Percentiles rank a stretch among this genome's conserved stretches.
phyloP scores from a whole-genome alignment of 2,888 invertebrate genomes.

The Stratiomys singularior region DNA sequence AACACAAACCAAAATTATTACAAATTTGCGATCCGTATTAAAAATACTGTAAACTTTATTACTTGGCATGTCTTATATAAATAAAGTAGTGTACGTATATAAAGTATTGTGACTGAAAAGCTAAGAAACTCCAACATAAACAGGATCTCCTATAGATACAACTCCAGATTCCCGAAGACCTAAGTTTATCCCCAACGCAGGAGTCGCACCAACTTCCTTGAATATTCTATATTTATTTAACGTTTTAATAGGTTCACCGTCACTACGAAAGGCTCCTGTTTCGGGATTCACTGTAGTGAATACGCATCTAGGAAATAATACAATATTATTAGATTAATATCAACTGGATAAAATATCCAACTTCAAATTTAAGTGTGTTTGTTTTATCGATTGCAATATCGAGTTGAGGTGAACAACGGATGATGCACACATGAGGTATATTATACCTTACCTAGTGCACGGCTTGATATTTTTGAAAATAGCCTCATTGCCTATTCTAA shows the following conservation, averaged over 20 bases:
- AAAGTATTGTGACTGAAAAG: no score
- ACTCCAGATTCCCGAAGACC: constrained; percentile 63
- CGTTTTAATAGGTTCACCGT: constrained; percentile 73
- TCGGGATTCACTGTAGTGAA: constrained; percentile 76
- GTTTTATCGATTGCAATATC: no score
- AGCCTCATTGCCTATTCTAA: constrained; percentile 72
- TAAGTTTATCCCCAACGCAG: constrained; percentile 67
- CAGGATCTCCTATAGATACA: constrained; percentile 65
- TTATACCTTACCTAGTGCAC: constrained; percentile 65
- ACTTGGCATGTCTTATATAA: no score
- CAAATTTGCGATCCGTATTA: no score
- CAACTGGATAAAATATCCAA: no score
- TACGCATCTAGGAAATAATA: constrained; percentile 68
- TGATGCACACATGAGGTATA: no score
- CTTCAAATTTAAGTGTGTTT: no score
- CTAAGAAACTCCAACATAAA: constrained; percentile 61
- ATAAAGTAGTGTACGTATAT: no score
- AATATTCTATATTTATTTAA: constrained; percentile 69
- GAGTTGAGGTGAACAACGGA: no score
- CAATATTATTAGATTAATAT: no score
- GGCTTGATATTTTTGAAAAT: constrained; percentile 74
- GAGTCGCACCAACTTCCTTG: constrained; percentile 61
- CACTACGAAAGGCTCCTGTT: constrained; percentile 70
- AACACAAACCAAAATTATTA: no score
- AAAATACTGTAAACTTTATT: no score